Percentiles rank a stretch among this genome's conserved stretches.
These are phyloP conservation scores for Chrysolina haemoptera DNA, from an alignment of 2,888 invertebrate species.

Conservation along the genomic window DNA sequence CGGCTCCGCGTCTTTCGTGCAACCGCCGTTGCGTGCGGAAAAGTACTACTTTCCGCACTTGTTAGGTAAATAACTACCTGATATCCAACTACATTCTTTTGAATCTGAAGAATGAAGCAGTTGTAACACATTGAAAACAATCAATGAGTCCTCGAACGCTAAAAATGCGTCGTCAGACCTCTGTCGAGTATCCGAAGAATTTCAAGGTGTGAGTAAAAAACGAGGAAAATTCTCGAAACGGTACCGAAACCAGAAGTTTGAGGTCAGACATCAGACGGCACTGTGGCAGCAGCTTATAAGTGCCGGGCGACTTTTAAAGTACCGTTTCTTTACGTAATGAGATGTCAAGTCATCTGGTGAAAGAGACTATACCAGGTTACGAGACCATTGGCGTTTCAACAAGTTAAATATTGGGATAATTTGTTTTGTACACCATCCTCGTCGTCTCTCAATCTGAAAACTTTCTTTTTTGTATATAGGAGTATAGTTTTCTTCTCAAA, in stretches of 20 bases:
- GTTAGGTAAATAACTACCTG: too few relatives aligned
- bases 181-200: constrained; percentile 14
- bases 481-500: too few relatives aligned
- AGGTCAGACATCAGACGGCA: constrained; percentile 39
- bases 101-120: not conserved
- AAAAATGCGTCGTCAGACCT: not conserved
- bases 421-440: too few relatives aligned
- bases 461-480: too few relatives aligned
- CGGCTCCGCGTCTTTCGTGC: too few relatives aligned
- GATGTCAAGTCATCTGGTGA: constrained; percentile 30
- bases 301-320: constrained; percentile 35
- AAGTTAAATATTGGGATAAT: not conserved
- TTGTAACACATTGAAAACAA: not conserved
- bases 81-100: too few relatives aligned
- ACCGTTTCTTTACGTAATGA: constrained; percentile 43
- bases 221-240: constrained; percentile 41
- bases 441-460: too few relatives aligned
- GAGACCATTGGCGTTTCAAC: constrained; percentile 1
- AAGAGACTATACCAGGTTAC: constrained; percentile 20
- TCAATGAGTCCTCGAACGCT: not conserved
- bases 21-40: too few relatives aligned
- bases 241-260: constrained; percentile 36
- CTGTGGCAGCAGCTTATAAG: constrained; percentile 25
- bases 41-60: too few relatives aligned
- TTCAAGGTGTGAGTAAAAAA: constrained; percentile 36